Conservation (phyloP, 2,113 vertebrate genomes). For the Stegastes partitus region DNA sequence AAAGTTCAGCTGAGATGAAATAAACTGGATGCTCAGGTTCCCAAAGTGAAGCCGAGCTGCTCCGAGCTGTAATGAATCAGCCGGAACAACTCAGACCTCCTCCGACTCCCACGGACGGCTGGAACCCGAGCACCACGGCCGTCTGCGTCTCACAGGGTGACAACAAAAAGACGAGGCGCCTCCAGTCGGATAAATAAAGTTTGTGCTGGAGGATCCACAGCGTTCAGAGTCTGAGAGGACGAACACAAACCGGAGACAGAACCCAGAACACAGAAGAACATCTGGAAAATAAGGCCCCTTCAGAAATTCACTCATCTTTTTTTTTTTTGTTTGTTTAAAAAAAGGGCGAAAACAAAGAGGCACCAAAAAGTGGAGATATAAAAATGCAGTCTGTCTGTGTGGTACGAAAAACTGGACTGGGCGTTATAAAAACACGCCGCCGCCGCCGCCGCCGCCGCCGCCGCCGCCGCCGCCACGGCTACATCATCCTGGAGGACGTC, state of each 20-base stretch:
- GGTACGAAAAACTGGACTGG: slow-evolving; percentile 70
- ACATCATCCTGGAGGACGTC: slow-evolving; percentile 97
- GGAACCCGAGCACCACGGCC: no score
- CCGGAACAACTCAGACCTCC: no score
- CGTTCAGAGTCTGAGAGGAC: slow-evolving; percentile 49
- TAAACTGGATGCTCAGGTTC: no score
- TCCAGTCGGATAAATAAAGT: slow-evolving; percentile 40
- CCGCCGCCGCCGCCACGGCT: no score
- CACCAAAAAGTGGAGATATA: slow-evolving; percentile 69
- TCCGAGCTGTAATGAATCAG: no score
- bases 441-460: no score
- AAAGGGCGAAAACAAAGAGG: slow-evolving; percentile 55
- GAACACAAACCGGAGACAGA: slow-evolving; percentile 56
- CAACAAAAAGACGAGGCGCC: slow-evolving; percentile 6
- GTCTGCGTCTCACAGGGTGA: slow-evolving; percentile 16
- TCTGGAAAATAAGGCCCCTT: slow-evolving; percentile 78
- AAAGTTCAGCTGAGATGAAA: no score
- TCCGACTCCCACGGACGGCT: no score
- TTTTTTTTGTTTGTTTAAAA: no score
- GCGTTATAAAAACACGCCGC: slow-evolving; percentile 60
- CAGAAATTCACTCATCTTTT: slow-evolving; percentile 52
- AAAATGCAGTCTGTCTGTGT: slow-evolving; percentile 75
- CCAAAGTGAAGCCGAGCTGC: no score
- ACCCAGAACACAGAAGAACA: slow-evolving; percentile 78
- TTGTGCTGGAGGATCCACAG: slow-evolving; percentile 50